phyloP scores from a whole-genome alignment of 2,113 vertebrate genomes.

The Semicossyphus pulcher region DNA sequence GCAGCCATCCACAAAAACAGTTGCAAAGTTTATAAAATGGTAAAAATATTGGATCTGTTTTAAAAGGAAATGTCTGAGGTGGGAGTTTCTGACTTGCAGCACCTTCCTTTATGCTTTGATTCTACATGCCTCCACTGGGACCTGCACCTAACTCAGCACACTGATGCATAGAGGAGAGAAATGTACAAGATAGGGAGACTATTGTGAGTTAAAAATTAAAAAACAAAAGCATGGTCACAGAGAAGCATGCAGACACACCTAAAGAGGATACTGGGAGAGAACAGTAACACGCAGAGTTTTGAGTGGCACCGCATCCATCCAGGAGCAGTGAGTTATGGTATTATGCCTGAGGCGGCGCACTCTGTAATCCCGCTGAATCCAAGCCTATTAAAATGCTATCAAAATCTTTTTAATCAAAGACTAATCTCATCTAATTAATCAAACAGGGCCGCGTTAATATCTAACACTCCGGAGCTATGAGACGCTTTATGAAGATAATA shows the following conservation, averaged over 20 bases:
- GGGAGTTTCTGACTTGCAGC: constrained; percentile 42
- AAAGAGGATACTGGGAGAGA: background rate
- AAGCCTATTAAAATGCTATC: constrained; percentile 72
- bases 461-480: constrained; percentile 33
- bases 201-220: no score
- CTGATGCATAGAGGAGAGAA: constrained; percentile 33
- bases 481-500: constrained; percentile 41
- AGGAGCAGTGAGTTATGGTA: constrained; percentile 43
- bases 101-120: constrained; percentile 41
- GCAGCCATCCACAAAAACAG: background rate
- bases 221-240: background rate
- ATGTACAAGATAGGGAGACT: constrained; percentile 39
- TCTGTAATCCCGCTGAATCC: constrained; percentile 68
- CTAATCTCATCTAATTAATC: constrained; percentile 74
- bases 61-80: constrained; percentile 14
- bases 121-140: constrained; percentile 44
- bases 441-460: constrained; percentile 51
- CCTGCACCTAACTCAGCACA: constrained; percentile 39
- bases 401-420: constrained; percentile 74
- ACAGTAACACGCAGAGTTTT: constrained; percentile 18
- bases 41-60: constrained; percentile 54
- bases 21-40: constrained; percentile 20
- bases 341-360: constrained; percentile 57
- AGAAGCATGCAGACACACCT: constrained; percentile 15
- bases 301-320: constrained; percentile 63